phyloP scores from a whole-genome alignment of 2,888 invertebrate genomes.

The Anorthoa munda region DNA sequence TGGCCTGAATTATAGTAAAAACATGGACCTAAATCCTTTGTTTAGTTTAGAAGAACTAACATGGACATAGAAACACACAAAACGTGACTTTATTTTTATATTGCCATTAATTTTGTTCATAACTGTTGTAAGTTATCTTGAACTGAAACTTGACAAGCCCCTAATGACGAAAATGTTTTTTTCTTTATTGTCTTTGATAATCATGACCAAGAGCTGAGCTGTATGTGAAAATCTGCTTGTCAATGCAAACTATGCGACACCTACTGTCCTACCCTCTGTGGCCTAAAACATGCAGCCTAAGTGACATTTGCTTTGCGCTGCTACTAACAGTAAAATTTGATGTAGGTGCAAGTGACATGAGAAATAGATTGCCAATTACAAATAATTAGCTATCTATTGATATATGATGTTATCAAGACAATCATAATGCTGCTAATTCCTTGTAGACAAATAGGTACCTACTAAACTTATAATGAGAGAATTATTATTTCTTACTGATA shows the following conservation, averaged over 20 bases:
- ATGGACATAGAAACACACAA: neutral
- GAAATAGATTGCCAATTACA: neutral
- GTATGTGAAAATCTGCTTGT: neutral
- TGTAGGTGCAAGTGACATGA: neutral
- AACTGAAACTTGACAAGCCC: neutral
- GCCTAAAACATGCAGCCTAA: too few relatives aligned
- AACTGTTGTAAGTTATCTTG: neutral
- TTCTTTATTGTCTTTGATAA: neutral
- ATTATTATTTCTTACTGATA: too few relatives aligned
- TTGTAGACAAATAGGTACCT: too few relatives aligned
- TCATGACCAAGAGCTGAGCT: neutral
- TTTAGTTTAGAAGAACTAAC: neutral
- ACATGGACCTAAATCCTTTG: neutral
- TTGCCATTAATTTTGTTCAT: neutral
- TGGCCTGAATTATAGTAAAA: neutral
- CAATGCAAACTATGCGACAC: neutral
- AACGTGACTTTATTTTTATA: neutral
- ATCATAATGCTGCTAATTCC: too few relatives aligned
- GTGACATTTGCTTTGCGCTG: neutral
- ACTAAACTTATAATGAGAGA: too few relatives aligned
- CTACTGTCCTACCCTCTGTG: neutral
- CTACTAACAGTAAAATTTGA: neutral
- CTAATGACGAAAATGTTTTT: neutral
- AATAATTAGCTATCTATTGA: too few relatives aligned
- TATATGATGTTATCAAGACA: too few relatives aligned